Evolutionary conservation across 2,888 invertebrate species (phyloP).

Genomic region (Agrochola macilenta): DNA sequence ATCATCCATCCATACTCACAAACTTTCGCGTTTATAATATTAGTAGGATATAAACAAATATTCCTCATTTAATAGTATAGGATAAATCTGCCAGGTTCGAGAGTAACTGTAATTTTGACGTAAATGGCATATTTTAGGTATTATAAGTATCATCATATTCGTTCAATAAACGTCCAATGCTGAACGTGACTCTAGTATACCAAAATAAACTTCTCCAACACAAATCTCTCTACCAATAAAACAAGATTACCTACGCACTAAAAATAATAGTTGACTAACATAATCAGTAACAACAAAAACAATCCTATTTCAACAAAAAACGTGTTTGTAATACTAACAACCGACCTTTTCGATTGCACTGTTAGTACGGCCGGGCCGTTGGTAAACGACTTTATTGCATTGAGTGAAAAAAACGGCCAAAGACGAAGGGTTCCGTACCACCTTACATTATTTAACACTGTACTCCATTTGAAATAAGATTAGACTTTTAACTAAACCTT

Average conservation of each 20-base stretch:
- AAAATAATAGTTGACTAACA: slow-evolving; percentile 37
- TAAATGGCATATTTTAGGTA: background rate
- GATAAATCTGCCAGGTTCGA: too few species aligned
- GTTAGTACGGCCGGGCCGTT: slow-evolving; percentile 70
- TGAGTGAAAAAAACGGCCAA: slow-evolving; percentile 58
- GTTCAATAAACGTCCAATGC: slow-evolving; percentile 7
- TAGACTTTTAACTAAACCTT: too few species aligned
- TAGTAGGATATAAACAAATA: too few species aligned
- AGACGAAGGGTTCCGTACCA: background rate
- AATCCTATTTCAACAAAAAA: slow-evolving; percentile 52
- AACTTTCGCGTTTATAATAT: too few species aligned
- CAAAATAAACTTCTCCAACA: slow-evolving; percentile 24
- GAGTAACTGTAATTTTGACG: too few species aligned
- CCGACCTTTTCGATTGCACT: slow-evolving; percentile 70
- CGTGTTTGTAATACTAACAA: slow-evolving; percentile 55
- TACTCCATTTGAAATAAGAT: too few species aligned
- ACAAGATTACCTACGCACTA: slow-evolving; percentile 23
- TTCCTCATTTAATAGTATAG: too few species aligned
- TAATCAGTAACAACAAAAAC: slow-evolving; percentile 50
- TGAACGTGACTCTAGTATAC: slow-evolving; percentile 14
- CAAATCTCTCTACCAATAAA: slow-evolving; percentile 27
- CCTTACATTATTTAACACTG: background rate
- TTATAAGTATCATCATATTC: background rate
- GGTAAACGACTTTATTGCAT: slow-evolving; percentile 72
- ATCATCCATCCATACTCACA: too few species aligned